Evolutionary conservation across 2,113 vertebrate genomes (phyloP).

Genomic region (Fregata magnificens): DNA sequence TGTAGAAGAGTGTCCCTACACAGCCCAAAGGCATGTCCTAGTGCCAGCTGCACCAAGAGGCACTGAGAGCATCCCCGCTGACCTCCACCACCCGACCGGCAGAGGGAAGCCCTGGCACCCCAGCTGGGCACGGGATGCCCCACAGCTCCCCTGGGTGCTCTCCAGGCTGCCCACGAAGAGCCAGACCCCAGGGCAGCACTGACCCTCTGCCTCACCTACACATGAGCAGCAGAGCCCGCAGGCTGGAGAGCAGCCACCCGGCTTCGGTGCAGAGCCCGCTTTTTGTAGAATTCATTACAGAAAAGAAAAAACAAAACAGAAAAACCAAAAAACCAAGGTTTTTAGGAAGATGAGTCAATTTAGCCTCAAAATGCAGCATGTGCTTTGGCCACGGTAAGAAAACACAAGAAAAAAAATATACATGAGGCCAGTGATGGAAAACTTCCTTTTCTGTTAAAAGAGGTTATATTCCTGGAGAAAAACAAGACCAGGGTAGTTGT

Average conservation of each 20-base stretch:
- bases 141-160: neutral
- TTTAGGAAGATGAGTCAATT: slow-evolving; percentile 26
- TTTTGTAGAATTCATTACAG: neutral
- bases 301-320: neutral
- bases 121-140: neutral
- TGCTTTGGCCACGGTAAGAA: neutral
- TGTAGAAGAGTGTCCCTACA: neutral
- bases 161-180: neutral
- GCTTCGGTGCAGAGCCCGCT: neutral
- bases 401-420: neutral
- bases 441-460: neutral
- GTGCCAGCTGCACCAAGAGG: neutral
- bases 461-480: neutral
- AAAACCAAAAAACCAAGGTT: neutral
- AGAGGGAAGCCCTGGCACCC: neutral
- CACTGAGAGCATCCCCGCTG: neutral
- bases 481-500: neutral
- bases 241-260: neutral
- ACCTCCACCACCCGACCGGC: neutral
- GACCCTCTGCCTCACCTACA: neutral
- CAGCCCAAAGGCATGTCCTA: neutral
- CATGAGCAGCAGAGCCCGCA: fast-evolving
- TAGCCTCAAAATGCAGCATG: neutral
- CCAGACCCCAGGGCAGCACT: neutral
- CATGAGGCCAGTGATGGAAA: neutral